Evolutionary conservation across 2,113 vertebrate genomes (phyloP), one percentile per base, ranked within the genome.

Genomic region (Poicephalus gulielmi): DNA sequence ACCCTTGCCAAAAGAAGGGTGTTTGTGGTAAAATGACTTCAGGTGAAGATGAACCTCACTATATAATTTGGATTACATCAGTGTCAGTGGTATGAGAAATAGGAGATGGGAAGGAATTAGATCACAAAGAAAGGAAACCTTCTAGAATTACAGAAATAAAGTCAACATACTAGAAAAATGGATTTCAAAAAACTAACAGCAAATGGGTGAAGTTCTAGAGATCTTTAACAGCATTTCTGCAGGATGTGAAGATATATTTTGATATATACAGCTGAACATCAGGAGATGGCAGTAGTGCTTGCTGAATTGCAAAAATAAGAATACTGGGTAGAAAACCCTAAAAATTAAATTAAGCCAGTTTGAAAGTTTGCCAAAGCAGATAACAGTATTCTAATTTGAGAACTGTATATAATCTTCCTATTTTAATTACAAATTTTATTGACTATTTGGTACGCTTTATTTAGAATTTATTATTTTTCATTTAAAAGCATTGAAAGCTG

Each of bases 251-350:
- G 70, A 39, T 46, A 28, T 18, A 9, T 66, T 86, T 74, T 60
- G 55, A 33, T 70, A 28, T 46, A 67, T 97, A n/a, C 95, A 86
- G 7, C 43, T 46, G 31, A 83, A 59, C 46, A 96, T 88, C 98
- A 98, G 97, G 93, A 98, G 98, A 69, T 98, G 98, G 98, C 98
- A 98, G 97, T 86, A 97, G 97, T 75, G 97, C 85, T 98, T 52
- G 28, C 94, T 92, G 89, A 94, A 97, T 89, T 82, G 88, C 55
- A 49, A 60, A 37, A 35, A 9, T n/a, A 55, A 33, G 69, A 81
- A 24, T 25, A 28, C 0, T 46, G 30, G n/a, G 41, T 47, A 67
- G 60, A 53, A 67, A 89, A 50, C 49, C n/a, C 44, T 44, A 52
- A 49, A 50, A 86, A 86, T 81, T 41, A 78, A 88, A 89, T 91